Evolutionary conservation across 2,888 invertebrate genomes (phyloP).

Genomic region (Phymatocera aterrima): DNA sequence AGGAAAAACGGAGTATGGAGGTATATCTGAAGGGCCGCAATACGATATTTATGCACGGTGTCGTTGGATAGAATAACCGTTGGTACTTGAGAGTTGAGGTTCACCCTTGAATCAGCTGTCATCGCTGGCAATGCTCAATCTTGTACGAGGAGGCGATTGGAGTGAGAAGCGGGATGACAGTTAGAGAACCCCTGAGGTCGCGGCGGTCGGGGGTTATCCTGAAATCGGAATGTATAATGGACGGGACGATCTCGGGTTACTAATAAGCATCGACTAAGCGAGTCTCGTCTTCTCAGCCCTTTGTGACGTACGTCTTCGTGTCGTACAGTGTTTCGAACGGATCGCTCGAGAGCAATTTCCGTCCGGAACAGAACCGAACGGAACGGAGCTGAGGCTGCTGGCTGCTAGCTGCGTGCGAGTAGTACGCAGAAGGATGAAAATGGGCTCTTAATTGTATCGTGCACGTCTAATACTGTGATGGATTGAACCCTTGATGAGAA

Average conservation of each 20-base stretch:
- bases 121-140: slow-evolving; percentile 55
- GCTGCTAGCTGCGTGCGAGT: slow-evolving; percentile 25
- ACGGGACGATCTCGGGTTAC: slow-evolving; percentile 69
- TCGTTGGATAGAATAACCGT: neutral
- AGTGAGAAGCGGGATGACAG: neutral
- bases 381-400: too few species aligned
- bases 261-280: slow-evolving; percentile 65
- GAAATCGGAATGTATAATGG: slow-evolving; percentile 72
- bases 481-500: slow-evolving; percentile 35
- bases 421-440: slow-evolving; percentile 22
- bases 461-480: slow-evolving; percentile 38
- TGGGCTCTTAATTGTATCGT: slow-evolving; percentile 28
- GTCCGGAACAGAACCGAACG: neutral
- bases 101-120: slow-evolving; percentile 32
- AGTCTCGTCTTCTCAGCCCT: slow-evolving; percentile 44
- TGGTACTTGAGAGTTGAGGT: slow-evolving; percentile 28
- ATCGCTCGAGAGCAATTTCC: slow-evolving; percentile 42
- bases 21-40: slow-evolving; percentile 4
- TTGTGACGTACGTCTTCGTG: slow-evolving; percentile 42
- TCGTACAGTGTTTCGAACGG: slow-evolving; percentile 37
- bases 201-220: slow-evolving; percentile 63
- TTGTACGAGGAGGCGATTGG: slow-evolving; percentile 49
- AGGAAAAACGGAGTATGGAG: neutral
- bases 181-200: slow-evolving; percentile 49
- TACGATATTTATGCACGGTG: slow-evolving; percentile 36